phyloP scores from a whole-genome alignment of 2,113 vertebrate genomes.

The Menura novaehollandiae region DNA sequence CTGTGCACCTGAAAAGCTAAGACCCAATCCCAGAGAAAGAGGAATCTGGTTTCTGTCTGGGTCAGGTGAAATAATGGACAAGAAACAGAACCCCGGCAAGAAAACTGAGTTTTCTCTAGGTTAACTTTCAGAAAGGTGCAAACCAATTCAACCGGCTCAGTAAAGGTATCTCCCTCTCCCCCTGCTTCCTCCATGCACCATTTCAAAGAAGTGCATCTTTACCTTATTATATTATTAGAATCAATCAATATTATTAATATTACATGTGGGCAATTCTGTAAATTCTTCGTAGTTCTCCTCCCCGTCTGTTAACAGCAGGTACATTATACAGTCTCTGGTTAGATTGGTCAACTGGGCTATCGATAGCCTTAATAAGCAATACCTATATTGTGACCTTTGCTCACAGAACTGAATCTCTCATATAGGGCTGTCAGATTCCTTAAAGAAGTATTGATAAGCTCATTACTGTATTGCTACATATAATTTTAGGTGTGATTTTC shows the following conservation, averaged over 20 bases:
- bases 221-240: conserved; percentile 71
- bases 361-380: conserved; percentile 75
- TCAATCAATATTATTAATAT: conserved; percentile 77
- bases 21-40: not conserved
- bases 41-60: not conserved
- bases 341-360: conserved; percentile 74
- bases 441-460: conserved; percentile 74
- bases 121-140: not conserved
- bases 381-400: conserved; percentile 71
- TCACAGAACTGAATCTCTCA: conserved; percentile 66
- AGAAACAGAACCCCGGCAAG: not conserved
- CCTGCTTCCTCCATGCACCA: not conserved
- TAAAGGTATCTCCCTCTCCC: not conserved
- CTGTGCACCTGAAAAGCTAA: not conserved
- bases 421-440: conserved; percentile 65
- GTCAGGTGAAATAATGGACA: not conserved
- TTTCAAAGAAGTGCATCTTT: conserved; percentile 38
- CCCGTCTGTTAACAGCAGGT: conserved; percentile 46
- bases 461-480: conserved; percentile 67
- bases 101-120: not conserved
- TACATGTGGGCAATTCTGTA: conserved; percentile 68
- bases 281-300: conserved; percentile 51
- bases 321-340: conserved; percentile 67
- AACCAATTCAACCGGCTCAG: not conserved
- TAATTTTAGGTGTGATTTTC: conserved; percentile 60